Percentiles rank a stretch among this genome's conserved stretches.
These are phyloP conservation scores for Cryptocephalus primarius DNA, from an alignment of 2,888 invertebrate species.

Conservation along the genomic window DNA sequence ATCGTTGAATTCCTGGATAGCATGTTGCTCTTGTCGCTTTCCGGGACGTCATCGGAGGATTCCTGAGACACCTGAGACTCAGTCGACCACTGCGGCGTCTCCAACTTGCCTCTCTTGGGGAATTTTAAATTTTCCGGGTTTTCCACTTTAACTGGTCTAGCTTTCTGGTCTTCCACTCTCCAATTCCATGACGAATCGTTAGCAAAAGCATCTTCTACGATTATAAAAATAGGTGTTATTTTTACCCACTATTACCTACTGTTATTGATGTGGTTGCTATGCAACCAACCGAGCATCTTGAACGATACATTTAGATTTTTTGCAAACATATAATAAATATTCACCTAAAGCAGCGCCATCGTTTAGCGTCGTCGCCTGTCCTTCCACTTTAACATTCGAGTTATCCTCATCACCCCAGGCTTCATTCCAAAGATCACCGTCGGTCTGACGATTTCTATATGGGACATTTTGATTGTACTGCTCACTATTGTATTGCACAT, in stretches of 20 bases:
- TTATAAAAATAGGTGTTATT: neutral
- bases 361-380: slow-evolving; percentile 11
- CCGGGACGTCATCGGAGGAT: slow-evolving; percentile 52
- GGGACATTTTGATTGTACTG: slow-evolving; percentile 21
- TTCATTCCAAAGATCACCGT: slow-evolving; percentile 44
- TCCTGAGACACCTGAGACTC: slow-evolving; percentile 57
- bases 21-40: slow-evolving; percentile 50
- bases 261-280: no score
- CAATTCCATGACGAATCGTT: slow-evolving; percentile 52
- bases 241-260: no score
- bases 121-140: slow-evolving; percentile 2
- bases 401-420: slow-evolving; percentile 48
- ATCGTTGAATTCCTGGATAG: slow-evolving; percentile 42
- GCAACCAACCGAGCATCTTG: no score
- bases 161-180: slow-evolving; percentile 41
- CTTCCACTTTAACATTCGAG: slow-evolving; percentile 27
- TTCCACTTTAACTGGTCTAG: slow-evolving; percentile 6
- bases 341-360: no score
- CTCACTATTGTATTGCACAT: slow-evolving; percentile 1
- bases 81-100: slow-evolving; percentile 53
- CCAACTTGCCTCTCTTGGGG: slow-evolving; percentile 23
- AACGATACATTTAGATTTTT: no score
- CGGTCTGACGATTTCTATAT: slow-evolving; percentile 15
- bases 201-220: slow-evolving; percentile 46
- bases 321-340: neutral